These are phyloP conservation scores for Acholoe squamosa DNA, from an alignment of 2,888 invertebrate species.

Conservation along the genomic window DNA sequence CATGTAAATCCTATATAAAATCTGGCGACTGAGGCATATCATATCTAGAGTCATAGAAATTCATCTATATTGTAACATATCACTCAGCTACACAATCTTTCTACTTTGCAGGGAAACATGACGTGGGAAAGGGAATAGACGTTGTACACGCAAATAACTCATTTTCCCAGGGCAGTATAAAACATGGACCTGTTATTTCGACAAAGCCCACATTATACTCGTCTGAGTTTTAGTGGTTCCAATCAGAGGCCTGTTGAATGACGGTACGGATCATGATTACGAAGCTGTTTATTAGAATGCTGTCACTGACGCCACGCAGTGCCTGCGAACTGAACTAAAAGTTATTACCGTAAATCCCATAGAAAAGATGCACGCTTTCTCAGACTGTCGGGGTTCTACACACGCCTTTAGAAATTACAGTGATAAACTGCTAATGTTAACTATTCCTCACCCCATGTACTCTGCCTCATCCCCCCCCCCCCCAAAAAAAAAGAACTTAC, in stretches of 20 bases:
- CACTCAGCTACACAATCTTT: too few relatives aligned
- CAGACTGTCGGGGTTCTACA: too few relatives aligned
- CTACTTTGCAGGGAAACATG: background rate
- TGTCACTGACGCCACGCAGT: background rate
- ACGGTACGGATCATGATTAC: conserved; percentile 8
- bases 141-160: background rate
- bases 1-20: too few relatives aligned
- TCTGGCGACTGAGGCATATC: too few relatives aligned
- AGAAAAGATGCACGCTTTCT: background rate
- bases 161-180: conserved; percentile 1
- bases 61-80: too few relatives aligned
- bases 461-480: too few relatives aligned
- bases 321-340: background rate
- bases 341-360: background rate
- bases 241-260: background rate
- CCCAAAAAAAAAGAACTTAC: too few relatives aligned
- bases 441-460: too few relatives aligned
- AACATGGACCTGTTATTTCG: conserved; percentile 14
- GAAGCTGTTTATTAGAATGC: conserved; percentile 5
- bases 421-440: too few relatives aligned
- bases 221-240: background rate
- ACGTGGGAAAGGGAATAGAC: background rate
- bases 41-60: too few relatives aligned
- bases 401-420: too few relatives aligned
- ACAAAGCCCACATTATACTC: conserved; percentile 23